A percentile compares a stretch with the other conserved stretches of the same genome.
Conservation (phyloP, 2,888 invertebrate genomes). For the Pterostichus niger region DNA sequence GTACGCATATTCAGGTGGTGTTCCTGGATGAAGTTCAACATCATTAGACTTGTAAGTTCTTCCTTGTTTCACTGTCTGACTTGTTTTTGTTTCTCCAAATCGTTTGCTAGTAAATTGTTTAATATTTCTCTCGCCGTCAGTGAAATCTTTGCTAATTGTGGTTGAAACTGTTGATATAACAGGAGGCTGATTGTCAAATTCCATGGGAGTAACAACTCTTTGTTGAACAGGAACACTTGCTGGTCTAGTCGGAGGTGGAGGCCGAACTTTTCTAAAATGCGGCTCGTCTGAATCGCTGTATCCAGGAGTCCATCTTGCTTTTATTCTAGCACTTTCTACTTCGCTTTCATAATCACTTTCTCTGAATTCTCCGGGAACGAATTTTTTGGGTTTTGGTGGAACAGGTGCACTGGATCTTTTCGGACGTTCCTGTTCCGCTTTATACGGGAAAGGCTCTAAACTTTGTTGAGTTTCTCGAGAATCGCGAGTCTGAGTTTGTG, state of each 20-base stretch:
- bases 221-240: conserved; percentile 78
- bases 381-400: conserved; percentile 82
- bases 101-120: conserved; percentile 69
- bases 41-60: conserved; percentile 70
- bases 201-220: conserved; percentile 81
- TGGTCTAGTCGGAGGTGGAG: conserved; percentile 78
- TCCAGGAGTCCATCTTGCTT: conserved; percentile 83
- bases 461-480: conserved; percentile 67
- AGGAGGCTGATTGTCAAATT: conserved; percentile 80
- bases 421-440: conserved; percentile 74
- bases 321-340: conserved; percentile 81
- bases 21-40: conserved; percentile 79
- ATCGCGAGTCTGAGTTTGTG: conserved; percentile 68
- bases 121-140: conserved; percentile 68
- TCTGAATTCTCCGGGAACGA: conserved; percentile 82
- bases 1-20: conserved; percentile 82
- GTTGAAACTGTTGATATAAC: conserved; percentile 75
- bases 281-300: conserved; percentile 81
- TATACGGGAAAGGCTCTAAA: conserved; percentile 77
- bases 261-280: conserved; percentile 81
- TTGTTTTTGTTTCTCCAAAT: conserved; percentile 72
- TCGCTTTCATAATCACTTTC: conserved; percentile 87
- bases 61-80: conserved; percentile 70
- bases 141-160: conserved; percentile 64
- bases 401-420: conserved; percentile 76